Percentiles rank a stretch among this genome's conserved stretches.
Evolutionary conservation across 1,140 invertebrate genomes (phyloP).

Genomic region (Lepidurus couesii): DNA sequence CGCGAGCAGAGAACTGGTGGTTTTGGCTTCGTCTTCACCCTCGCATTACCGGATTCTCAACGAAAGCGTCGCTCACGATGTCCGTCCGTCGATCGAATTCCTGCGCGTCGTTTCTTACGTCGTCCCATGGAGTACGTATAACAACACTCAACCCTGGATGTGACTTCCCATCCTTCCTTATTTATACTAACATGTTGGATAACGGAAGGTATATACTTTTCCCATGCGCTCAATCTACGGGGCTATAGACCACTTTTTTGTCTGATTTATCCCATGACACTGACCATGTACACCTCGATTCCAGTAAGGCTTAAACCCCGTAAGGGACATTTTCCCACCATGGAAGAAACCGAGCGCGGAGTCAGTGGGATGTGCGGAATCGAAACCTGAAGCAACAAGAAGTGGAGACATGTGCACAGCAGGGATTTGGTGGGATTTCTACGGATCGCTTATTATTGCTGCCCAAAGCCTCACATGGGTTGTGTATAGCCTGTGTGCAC

Average conservation of each 20-base stretch:
- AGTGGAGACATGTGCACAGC: background rate
- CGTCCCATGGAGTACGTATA: background rate
- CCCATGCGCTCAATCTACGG: background rate
- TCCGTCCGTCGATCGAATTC: background rate
- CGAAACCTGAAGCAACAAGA: background rate
- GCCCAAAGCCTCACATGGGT: background rate
- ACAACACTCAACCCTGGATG: background rate
- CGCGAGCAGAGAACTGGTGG: background rate
- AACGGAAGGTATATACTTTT: background rate
- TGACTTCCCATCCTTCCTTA: background rate
- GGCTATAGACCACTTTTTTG: background rate
- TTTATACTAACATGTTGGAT: background rate
- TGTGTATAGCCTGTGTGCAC: background rate
- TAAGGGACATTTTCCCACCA: background rate
- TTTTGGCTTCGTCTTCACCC: background rate
- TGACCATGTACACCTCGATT: background rate
- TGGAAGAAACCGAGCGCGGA: background rate
- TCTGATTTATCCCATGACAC: background rate
- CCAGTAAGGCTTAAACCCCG: background rate
- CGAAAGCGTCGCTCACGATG: conserved; percentile 7
- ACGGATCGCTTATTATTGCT: conserved; percentile 3
- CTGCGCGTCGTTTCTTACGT: conserved; percentile 10
- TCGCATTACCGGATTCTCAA: background rate
- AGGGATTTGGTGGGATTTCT: conserved; percentile 10
- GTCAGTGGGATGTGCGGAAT: background rate